Conservation (phyloP, 1,140 invertebrate genomes). For the Bombus consobrinus region DNA sequence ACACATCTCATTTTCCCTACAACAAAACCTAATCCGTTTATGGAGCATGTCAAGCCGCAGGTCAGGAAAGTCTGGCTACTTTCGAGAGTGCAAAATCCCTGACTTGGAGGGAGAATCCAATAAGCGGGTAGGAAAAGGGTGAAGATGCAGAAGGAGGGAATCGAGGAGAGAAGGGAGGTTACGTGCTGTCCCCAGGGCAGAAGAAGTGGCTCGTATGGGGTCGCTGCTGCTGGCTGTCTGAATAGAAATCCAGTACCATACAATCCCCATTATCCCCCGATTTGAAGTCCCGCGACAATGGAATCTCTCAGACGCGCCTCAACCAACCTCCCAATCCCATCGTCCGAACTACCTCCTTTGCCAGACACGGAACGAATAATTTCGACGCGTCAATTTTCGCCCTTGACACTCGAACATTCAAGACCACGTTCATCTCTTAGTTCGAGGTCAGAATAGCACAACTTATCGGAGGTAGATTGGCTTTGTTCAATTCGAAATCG, state of each 20-base stretch:
- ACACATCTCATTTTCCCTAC: slow-evolving; percentile 30
- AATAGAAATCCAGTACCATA: slow-evolving; percentile 77
- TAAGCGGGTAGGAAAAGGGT: slow-evolving; percentile 63
- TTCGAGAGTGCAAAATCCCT: slow-evolving; percentile 69
- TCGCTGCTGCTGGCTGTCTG: slow-evolving; percentile 59
- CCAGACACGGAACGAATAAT: slow-evolving; percentile 65
- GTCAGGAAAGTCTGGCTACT: slow-evolving; percentile 47
- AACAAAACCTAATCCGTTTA: slow-evolving; percentile 57
- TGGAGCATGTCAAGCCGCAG: slow-evolving; percentile 28
- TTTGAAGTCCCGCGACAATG: slow-evolving; percentile 72
- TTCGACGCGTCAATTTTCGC: slow-evolving; percentile 56
- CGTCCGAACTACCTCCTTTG: slow-evolving; percentile 61
- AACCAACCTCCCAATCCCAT: slow-evolving; percentile 42
- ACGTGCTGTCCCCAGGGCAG: slow-evolving; percentile 60
- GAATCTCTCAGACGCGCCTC: slow-evolving; percentile 67
- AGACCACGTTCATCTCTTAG: not conserved
- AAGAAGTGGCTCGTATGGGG: slow-evolving; percentile 66
- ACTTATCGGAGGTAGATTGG: not conserved
- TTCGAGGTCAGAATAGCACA: not conserved
- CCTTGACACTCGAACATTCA: slow-evolving; percentile 52
- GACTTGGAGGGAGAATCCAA: slow-evolving; percentile 70
- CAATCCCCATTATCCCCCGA: slow-evolving; percentile 77
- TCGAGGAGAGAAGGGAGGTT: slow-evolving; percentile 26
- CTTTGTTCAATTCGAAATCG: not conserved
- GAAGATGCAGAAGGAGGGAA: slow-evolving; percentile 38